A percentile compares a stretch with the other conserved stretches of the same genome.
Conservation (phyloP, 2,113 vertebrate genomes). For the Leuciscus idus region DNA sequence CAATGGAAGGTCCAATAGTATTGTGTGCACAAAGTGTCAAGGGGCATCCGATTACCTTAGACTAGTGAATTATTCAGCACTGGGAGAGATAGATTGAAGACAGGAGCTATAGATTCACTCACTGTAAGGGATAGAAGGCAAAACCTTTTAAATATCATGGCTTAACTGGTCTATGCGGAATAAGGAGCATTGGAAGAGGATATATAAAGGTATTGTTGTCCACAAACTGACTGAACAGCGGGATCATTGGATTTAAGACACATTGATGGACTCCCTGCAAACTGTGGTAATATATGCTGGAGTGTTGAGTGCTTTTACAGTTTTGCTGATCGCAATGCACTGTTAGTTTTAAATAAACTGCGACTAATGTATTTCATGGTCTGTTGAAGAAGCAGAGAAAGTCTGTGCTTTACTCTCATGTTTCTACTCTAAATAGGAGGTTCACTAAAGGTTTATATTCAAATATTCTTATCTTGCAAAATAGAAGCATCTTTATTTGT, state of each 20-base stretch:
- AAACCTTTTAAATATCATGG: constrained; percentile 11
- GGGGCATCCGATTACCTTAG: constrained; percentile 64
- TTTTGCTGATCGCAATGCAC: neutral
- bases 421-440: neutral
- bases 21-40: constrained; percentile 51
- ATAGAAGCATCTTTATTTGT: neutral
- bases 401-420: neutral
- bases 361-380: neutral
- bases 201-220: neutral
- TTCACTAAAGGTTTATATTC: neutral
- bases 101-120: constrained; percentile 27
- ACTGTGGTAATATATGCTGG: constrained; percentile 24
- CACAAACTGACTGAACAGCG: neutral
- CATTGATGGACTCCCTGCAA: neutral
- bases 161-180: neutral
- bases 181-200: neutral
- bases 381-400: neutral
- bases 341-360: neutral
- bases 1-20: constrained; percentile 4
- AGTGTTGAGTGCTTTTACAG: constrained; percentile 21
- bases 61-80: constrained; percentile 73
- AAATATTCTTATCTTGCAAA: neutral
- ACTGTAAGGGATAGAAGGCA: constrained; percentile 15
- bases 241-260: neutral
- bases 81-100: constrained; percentile 27